Percentiles rank a stretch among this genome's conserved stretches.
Conservation (phyloP, 2,113 vertebrate genomes). For the Cryptomyrus ogoouensis region DNA sequence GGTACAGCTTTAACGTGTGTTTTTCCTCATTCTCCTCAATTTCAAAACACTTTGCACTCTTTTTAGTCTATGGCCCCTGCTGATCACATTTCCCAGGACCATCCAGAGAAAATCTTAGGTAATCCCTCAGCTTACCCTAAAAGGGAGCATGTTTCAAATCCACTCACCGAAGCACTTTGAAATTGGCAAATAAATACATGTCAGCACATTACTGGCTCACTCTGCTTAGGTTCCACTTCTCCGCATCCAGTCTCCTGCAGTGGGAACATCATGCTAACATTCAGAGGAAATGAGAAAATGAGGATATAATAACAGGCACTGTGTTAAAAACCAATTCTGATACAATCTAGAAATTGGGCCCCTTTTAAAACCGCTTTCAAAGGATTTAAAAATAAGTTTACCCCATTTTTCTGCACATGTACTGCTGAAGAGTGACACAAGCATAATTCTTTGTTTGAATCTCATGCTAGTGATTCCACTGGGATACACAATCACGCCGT, state of each 20-base stretch:
- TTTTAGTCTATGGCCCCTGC: neutral
- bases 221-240: neutral
- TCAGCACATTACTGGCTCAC: neutral
- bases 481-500: neutral
- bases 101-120: neutral
- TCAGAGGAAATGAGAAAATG: neutral
- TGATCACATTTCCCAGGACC: neutral
- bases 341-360: neutral
- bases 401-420: neutral
- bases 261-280: neutral
- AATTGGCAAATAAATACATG: slow-evolving; percentile 9
- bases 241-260: neutral
- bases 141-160: neutral
- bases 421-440: neutral
- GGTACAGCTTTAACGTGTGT: neutral
- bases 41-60: neutral
- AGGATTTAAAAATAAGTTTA: neutral
- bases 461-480: neutral
- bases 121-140: neutral
- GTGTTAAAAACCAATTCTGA: neutral
- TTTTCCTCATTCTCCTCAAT: neutral
- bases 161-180: neutral
- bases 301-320: neutral
- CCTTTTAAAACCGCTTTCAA: neutral
- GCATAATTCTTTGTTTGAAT: neutral